Evolutionary conservation across 2,888 invertebrate species (phyloP).

Genomic region (Masnerella sp.): DNA sequence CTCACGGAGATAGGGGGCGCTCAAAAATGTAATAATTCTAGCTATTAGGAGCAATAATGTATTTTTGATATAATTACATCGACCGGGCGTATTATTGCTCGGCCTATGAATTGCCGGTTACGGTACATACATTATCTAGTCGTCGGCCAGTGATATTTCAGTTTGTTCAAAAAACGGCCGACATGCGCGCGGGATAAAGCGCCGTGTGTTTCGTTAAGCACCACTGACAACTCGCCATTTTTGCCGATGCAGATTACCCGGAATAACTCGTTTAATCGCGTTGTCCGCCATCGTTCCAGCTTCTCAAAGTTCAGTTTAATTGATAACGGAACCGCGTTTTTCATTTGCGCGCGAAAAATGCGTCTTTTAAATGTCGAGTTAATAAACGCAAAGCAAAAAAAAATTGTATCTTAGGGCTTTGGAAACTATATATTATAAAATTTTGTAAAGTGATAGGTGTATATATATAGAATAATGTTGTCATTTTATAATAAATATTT

Average conservation of each 20-base stretch:
- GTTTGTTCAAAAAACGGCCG: conserved; percentile 13
- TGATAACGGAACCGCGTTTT: conserved; percentile 7
- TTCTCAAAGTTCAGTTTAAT: conserved; percentile 26
- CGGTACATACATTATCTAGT: conserved; percentile 51
- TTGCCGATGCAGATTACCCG: conserved; percentile 31
- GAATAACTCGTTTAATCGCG: conserved; percentile 41
- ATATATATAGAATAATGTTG: no score
- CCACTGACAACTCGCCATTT: conserved; percentile 42
- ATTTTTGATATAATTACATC: conserved; percentile 49
- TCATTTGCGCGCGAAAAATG: neutral
- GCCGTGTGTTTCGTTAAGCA: conserved; percentile 39
- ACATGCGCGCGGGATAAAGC: conserved; percentile 27
- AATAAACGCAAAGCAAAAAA: no score
- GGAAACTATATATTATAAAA: no score
- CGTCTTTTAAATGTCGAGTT: no score
- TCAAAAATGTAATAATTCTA: conserved; percentile 47
- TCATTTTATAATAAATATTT: no score
- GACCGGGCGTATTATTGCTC: conserved; percentile 30
- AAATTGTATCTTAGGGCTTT: no score
- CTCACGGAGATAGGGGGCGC: conserved; percentile 18
- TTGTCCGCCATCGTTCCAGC: conserved; percentile 9
- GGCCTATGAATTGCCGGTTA: conserved; percentile 42
- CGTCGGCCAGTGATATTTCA: conserved; percentile 47
- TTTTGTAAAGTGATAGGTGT: no score
- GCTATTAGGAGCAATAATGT: conserved; percentile 50